Evolutionary conservation across 1,140 invertebrate species (phyloP).

Genomic region (Cryptotermes secundus): DNA sequence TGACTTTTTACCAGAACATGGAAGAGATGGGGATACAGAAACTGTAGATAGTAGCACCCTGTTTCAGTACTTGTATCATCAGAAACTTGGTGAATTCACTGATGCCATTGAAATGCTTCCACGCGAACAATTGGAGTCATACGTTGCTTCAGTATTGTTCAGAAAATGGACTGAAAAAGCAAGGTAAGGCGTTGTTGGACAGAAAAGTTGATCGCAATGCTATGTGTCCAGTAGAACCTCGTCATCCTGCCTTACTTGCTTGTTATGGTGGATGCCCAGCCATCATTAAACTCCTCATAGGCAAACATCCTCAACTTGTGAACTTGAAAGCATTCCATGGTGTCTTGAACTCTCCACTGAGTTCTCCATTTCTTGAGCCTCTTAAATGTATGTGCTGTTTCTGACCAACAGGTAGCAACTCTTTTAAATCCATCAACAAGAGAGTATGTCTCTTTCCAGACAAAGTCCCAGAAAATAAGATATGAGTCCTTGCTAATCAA

Average conservation of each 20-base stretch:
- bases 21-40: background rate
- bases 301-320: background rate
- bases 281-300: background rate
- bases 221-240: background rate
- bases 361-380: background rate
- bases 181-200: background rate
- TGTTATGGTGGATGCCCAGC: background rate
- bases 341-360: background rate
- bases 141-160: conserved; percentile 25
- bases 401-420: background rate
- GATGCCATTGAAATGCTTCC: background rate
- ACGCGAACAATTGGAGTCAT: background rate
- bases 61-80: background rate
- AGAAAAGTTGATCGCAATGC: background rate
- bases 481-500: conserved; percentile 64
- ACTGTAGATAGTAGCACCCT: background rate
- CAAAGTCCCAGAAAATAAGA: conserved; percentile 58
- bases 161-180: background rate
- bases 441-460: conserved; percentile 59
- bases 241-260: conserved; percentile 10
- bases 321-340: background rate
- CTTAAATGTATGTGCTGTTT: background rate
- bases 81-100: background rate
- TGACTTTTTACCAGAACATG: background rate
- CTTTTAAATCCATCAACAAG: background rate